A percentile compares a stretch with the other conserved stretches of the same genome.
phyloP scores from a whole-genome alignment of 2,888 invertebrate species.

The Argyresthia albistria region DNA sequence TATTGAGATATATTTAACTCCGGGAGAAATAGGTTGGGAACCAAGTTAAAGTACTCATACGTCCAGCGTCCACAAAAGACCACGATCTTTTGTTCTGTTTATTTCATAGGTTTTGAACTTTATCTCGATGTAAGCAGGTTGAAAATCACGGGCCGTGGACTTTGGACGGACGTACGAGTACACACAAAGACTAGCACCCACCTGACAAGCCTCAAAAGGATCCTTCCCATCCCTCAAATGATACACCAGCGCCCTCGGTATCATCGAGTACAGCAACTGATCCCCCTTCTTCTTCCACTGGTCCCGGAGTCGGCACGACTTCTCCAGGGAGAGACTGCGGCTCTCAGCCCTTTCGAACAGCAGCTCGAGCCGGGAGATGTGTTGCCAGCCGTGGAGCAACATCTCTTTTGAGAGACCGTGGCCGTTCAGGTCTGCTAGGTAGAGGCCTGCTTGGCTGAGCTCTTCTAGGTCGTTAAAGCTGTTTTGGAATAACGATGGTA shows the following conservation, averaged over 20 bases:
- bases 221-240: conserved; percentile 83
- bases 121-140: too few relatives aligned
- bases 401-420: conserved; percentile 89
- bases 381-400: conserved; percentile 89
- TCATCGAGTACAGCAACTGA: conserved; percentile 92
- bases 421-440: conserved; percentile 86
- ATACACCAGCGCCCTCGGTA: conserved; percentile 88
- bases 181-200: conserved; percentile 10
- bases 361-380: conserved; percentile 83
- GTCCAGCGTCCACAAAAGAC: too few relatives aligned
- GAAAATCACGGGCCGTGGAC: too few relatives aligned
- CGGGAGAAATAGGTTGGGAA: too few relatives aligned
- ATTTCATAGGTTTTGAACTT: too few relatives aligned
- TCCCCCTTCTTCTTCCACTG: conserved; percentile 91
- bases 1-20: too few relatives aligned
- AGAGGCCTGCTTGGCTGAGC: conserved; percentile 83
- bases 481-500: conserved; percentile 4
- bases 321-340: conserved; percentile 83
- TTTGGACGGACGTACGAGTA: background rate
- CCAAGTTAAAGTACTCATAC: too few relatives aligned
- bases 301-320: conserved; percentile 82
- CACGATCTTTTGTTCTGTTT: too few relatives aligned
- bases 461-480: conserved; percentile 90
- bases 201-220: conserved; percentile 86
- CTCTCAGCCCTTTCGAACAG: conserved; percentile 88